A percentile compares a stretch with the other conserved stretches of the same genome.
Conservation (phyloP, 2,113 vertebrate genomes). For the Ceratotherium simum region DNA sequence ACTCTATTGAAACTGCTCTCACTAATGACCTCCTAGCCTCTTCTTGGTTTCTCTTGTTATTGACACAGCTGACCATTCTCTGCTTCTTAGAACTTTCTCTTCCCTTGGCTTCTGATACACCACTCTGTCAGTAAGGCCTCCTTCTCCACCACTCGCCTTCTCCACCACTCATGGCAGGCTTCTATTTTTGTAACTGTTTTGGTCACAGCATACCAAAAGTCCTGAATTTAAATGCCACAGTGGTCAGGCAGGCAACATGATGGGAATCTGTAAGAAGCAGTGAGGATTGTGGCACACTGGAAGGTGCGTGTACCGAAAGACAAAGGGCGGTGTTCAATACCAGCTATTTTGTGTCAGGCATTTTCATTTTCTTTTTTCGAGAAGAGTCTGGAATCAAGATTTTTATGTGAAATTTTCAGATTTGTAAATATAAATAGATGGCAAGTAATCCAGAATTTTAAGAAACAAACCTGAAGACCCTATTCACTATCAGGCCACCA, state of each 20-base stretch:
- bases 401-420: not conserved
- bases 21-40: too few species aligned
- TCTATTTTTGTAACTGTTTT: not conserved
- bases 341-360: not conserved
- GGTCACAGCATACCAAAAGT: not conserved
- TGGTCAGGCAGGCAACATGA: not conserved
- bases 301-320: not conserved
- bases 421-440: not conserved
- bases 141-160: not conserved
- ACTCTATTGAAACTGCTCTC: too few species aligned
- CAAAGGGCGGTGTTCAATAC: not conserved
- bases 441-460: not conserved
- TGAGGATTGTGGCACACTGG: not conserved
- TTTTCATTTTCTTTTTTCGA: not conserved
- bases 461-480: not conserved
- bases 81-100: not conserved
- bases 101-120: not conserved
- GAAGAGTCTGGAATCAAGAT: not conserved
- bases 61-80: too few species aligned
- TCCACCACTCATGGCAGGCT: not conserved
- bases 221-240: not conserved
- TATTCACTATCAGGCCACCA: not conserved
- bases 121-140: not conserved
- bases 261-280: not conserved
- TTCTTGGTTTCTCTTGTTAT: too few species aligned